Evolutionary conservation across 2,888 invertebrate genomes (phyloP).

Genomic region (Horisme vitalbata): DNA sequence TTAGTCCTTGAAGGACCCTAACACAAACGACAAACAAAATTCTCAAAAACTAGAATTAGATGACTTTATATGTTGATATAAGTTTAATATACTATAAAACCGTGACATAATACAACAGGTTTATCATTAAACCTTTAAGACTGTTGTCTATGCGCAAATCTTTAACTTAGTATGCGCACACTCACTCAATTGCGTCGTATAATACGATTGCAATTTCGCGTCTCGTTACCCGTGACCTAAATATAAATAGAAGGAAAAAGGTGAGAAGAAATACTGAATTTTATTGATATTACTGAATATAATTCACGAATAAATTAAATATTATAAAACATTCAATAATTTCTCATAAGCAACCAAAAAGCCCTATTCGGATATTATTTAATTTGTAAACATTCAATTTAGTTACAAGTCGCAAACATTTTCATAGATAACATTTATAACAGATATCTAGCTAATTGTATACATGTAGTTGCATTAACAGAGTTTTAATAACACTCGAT

Average conservation of each 20-base stretch:
- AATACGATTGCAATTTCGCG: slow-evolving; percentile 36
- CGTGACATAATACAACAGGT: slow-evolving; percentile 20
- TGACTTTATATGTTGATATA: slow-evolving; percentile 2
- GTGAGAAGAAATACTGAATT: slow-evolving; percentile 26
- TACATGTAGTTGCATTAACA: no score
- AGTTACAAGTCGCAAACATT: neutral
- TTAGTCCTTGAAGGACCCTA: slow-evolving; percentile 28
- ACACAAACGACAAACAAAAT: no score
- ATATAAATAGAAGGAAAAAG: slow-evolving; percentile 45
- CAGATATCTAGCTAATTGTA: no score
- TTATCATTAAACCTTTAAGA: slow-evolving; percentile 30
- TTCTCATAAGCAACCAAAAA: no score
- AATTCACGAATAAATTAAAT: no score
- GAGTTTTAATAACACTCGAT: no score
- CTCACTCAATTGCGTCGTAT: slow-evolving; percentile 38
- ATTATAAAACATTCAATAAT: no score
- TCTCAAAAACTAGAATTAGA: neutral
- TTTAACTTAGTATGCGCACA: slow-evolving; percentile 41
- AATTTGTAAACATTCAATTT: no score
- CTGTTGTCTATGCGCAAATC: slow-evolving; percentile 35
- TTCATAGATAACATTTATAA: neutral
- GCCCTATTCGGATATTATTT: no score
- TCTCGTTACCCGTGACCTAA: slow-evolving; percentile 49
- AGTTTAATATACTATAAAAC: slow-evolving; percentile 17
- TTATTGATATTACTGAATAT: no score